A percentile compares a stretch with the other conserved stretches of the same genome.
phyloP scores from a whole-genome alignment of 2,113 vertebrate species.

The Marmota monax region DNA sequence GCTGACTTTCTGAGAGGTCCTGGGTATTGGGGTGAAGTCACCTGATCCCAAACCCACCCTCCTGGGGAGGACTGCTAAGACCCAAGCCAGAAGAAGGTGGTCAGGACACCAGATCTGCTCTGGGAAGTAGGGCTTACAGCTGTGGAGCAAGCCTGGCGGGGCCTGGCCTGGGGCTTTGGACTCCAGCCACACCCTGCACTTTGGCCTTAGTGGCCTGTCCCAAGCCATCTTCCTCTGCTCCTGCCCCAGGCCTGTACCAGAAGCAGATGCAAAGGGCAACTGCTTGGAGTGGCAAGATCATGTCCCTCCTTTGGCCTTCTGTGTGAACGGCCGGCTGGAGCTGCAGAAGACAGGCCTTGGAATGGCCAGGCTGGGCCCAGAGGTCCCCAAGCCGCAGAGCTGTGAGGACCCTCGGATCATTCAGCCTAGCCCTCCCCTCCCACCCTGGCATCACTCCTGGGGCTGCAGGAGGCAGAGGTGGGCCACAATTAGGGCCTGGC shows the following conservation, averaged over 20 bases:
- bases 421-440: not conserved
- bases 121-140: too few relatives aligned
- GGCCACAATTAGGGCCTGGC: not conserved
- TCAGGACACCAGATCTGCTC: rapidly evolving
- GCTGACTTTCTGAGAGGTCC: not conserved
- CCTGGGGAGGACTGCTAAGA: not conserved
- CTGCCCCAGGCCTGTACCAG: not conserved
- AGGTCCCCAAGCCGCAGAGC: not conserved
- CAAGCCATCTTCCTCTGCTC: rapidly evolving
- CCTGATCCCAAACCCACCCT: too few relatives aligned
- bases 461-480: not conserved
- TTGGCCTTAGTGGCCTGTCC: not conserved
- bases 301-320: not conserved
- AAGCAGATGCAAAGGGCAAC: not conserved
- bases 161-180: not conserved
- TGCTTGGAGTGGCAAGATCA: not conserved
- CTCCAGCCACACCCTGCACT: not conserved
- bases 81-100: not conserved
- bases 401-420: not conserved
- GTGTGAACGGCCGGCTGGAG: not conserved
- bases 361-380: not conserved
- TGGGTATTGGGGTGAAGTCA: not conserved
- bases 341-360: not conserved
- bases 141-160: not conserved
- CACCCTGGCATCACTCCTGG: not conserved